Base-by-base conservation (phyloP, 2,888 invertebrate species). In the Amiota mariae region DNA sequence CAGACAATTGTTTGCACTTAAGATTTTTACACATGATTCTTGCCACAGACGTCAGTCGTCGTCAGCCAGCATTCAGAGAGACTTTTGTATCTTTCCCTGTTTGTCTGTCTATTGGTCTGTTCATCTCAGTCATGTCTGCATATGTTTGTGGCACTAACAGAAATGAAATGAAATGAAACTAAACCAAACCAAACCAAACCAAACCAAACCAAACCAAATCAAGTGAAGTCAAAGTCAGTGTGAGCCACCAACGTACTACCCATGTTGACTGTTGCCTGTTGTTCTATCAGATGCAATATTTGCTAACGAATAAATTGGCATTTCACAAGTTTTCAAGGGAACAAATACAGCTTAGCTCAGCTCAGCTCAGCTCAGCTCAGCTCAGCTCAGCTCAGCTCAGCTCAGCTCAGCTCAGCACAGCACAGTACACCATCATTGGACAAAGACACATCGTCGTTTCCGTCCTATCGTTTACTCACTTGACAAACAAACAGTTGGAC, bases 1-100 rank as follows among this genome's bases (percentile, higher is more conserved):
- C 86, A 85, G 87, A 88, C 88, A 88, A 88, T 89, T 89, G 89
- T 89, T 89, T 89, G 90, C 89, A 89, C 89, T 89, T 89, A 89
- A 89, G 89, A 89, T 89, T 89, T 89, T 89, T 89, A 89, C 90
- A 89, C 88, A 88, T 88, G 89, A 89, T 88, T 88, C 87, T 84
- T 81, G 82, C 82, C 79, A 36, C 36, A 36, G 36, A 36, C 36
- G 36, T 36, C 48, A 57, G 70, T 20, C 74, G 72, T 68, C 68
- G 63, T 24, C 11, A 36, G 24, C 24, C 8, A 36, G 63, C 46
- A 63, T 63, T 24, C 24, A 13, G 8, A 18, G 24, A 20, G 59
- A 11, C 59, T n/a, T 63, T 63, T 12, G 63, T 36, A 13, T 63
- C 36, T 63, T 59, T 63, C 13, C 12, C 47, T 12, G 59, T 71